Percentiles rank a stretch among this genome's conserved stretches.
Evolutionary conservation across 2,888 invertebrate genomes (phyloP).

Genomic region (Ecdyonurus torrentis): DNA sequence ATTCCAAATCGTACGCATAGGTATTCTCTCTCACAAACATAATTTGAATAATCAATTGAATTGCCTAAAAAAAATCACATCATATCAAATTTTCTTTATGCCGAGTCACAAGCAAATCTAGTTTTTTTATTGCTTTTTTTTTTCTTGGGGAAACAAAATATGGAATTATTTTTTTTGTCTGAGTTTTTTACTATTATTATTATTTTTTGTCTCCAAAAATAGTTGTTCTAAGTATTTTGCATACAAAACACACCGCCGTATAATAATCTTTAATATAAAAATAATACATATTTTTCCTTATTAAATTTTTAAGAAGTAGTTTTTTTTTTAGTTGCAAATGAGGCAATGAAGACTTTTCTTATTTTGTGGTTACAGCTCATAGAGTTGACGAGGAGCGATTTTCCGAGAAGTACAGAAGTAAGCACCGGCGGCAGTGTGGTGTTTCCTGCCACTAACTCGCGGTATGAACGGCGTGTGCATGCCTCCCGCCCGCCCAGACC

Average conservation of each 20-base stretch:
- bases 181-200: no score
- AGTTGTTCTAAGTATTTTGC: conserved; percentile 2
- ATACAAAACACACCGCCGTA: background rate
- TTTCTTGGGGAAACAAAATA: no score
- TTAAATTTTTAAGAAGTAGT: background rate
- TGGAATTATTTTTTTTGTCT: no score
- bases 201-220: background rate
- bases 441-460: background rate
- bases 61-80: no score
- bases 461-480: background rate
- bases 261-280: no score
- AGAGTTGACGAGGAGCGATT: background rate
- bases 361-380: background rate
- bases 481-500: background rate
- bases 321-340: background rate
- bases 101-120: no score
- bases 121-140: no score
- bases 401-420: background rate
- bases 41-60: no score
- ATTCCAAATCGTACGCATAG: no score
- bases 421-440: background rate
- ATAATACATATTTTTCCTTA: background rate
- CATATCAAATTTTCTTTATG: no score
- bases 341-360: background rate
- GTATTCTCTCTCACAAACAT: no score